phyloP scores from a whole-genome alignment of 2,113 vertebrate genomes.

The Brachyistius frenatus region DNA sequence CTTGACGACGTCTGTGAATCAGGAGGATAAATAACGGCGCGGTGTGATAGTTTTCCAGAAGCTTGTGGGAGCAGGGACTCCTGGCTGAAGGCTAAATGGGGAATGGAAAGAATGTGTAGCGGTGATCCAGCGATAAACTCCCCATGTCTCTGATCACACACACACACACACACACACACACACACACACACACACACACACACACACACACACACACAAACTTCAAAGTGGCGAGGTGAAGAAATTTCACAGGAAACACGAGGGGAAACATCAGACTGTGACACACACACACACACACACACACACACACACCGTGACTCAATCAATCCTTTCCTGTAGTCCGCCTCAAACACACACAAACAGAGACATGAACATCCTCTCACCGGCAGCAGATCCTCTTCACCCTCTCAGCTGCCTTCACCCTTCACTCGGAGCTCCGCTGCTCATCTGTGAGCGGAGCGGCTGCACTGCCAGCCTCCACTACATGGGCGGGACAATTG shows the following conservation, averaged over 20 bases:
- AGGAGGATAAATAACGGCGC: background rate
- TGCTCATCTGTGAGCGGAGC: conserved; percentile 20
- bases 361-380: background rate
- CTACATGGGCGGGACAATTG: conserved; percentile 30
- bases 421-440: conserved; percentile 33
- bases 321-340: background rate
- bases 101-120: conserved; percentile 66
- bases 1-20: too few relatives aligned
- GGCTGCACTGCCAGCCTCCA: conserved; percentile 25
- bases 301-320: conserved; percentile 3
- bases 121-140: conserved; percentile 25
- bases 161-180: background rate
- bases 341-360: background rate
- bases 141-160: conserved; percentile 23
- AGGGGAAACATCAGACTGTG: background rate
- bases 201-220: too few relatives aligned
- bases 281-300: background rate
- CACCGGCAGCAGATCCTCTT: conserved; percentile 19
- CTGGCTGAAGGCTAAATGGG: conserved; percentile 20
- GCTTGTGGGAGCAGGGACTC: background rate
- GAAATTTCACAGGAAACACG: too few relatives aligned
- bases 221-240: too few relatives aligned
- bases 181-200: background rate
- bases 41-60: background rate
- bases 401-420: background rate